Conservation (phyloP, 1,140 invertebrate genomes). For the Rhopalosiphum padi region DNA sequence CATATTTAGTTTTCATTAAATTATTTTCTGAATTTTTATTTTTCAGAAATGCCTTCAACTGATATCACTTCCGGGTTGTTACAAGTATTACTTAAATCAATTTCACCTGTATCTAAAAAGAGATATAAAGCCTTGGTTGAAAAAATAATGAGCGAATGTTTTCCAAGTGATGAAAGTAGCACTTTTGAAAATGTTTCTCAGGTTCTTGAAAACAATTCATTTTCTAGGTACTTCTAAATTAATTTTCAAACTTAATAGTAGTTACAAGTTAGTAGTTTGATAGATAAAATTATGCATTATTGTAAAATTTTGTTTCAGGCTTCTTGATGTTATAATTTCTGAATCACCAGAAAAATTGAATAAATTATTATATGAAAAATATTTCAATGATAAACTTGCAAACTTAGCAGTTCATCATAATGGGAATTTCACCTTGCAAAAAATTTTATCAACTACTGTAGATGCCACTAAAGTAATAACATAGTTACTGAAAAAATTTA, state of each 20-base stretch:
- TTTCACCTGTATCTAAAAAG: slow-evolving; percentile 36
- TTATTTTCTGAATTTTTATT: background rate
- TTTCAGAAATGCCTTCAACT: slow-evolving; percentile 39
- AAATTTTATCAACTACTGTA: slow-evolving; percentile 66
- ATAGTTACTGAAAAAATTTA: background rate
- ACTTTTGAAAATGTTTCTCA: background rate
- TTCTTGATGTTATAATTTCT: slow-evolving; percentile 44
- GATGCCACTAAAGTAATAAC: slow-evolving; percentile 34
- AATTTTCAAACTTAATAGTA: background rate
- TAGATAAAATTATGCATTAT: background rate
- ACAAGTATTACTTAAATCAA: slow-evolving; percentile 47
- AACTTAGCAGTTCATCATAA: slow-evolving; percentile 69
- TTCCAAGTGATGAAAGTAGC: background rate
- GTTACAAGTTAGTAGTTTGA: background rate
- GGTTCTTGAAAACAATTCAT: slow-evolving; percentile 29
- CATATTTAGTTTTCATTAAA: background rate
- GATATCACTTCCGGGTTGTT: slow-evolving; percentile 40
- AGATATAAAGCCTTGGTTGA: slow-evolving; percentile 38
- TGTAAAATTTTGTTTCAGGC: background rate
- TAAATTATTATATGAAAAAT: slow-evolving; percentile 30
- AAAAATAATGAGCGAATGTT: slow-evolving; percentile 20
- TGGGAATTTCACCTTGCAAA: slow-evolving; percentile 80
- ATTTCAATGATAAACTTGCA: slow-evolving; percentile 62
- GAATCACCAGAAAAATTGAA: slow-evolving; percentile 37
- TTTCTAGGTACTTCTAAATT: background rate